These are phyloP conservation scores for Cochlearius cochlearius DNA, from an alignment of 2,113 vertebrate species.

Conservation along the genomic window DNA sequence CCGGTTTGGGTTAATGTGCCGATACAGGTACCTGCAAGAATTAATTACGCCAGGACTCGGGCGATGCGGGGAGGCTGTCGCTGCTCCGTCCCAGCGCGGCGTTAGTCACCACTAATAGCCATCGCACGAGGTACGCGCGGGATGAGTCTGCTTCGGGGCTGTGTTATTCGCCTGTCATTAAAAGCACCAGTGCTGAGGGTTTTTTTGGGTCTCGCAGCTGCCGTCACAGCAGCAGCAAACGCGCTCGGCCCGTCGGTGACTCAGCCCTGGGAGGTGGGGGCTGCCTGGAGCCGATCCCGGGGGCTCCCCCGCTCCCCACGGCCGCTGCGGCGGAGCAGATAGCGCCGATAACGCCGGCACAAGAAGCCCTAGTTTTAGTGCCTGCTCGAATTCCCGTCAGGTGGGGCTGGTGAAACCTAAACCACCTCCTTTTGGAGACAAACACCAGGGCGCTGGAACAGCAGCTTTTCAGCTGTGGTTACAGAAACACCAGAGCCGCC, in stretches of 20 bases:
- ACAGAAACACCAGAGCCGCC: background rate
- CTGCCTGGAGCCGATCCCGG: background rate
- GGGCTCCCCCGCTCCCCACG: background rate
- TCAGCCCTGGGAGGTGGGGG: background rate
- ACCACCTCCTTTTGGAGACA: background rate
- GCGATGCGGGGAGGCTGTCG: background rate
- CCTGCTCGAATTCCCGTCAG: background rate
- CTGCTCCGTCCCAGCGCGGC: background rate
- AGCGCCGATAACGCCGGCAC: background rate
- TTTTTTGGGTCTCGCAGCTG: constrained; percentile 2
- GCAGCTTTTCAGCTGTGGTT: background rate
- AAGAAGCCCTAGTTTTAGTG: background rate
- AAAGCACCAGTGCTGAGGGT: background rate
- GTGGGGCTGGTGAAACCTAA: background rate
- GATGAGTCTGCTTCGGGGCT: background rate
- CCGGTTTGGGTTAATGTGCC: background rate
- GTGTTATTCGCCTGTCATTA: background rate
- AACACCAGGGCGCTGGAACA: accelerated
- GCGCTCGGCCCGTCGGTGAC: background rate
- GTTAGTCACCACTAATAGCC: background rate
- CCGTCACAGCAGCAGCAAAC: background rate
- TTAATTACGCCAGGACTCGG: background rate
- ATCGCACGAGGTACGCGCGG: accelerated
- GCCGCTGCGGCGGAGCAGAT: background rate
- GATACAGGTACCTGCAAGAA: background rate